Percentiles rank a stretch among this genome's conserved stretches.
Evolutionary conservation across 2,888 invertebrate genomes (phyloP).

Genomic region (Andrena chrysosceles): DNA sequence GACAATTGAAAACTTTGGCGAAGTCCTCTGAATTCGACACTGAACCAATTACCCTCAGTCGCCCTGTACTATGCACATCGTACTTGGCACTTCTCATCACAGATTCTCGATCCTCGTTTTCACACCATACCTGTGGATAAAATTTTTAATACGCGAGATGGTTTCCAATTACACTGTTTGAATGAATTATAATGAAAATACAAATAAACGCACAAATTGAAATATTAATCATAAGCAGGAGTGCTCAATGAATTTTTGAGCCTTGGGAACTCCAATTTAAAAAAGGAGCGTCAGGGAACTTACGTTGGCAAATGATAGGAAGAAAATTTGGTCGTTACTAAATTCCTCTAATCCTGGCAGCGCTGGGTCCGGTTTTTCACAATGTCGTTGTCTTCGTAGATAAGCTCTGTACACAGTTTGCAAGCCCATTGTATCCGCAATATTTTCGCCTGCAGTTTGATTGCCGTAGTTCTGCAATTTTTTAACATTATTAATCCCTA

Average conservation of each 20-base stretch:
- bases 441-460: conserved; percentile 93
- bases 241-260: background rate
- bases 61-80: conserved; percentile 48
- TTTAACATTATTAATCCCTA: background rate
- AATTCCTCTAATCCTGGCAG: conserved; percentile 81
- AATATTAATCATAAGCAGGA: background rate
- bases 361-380: conserved; percentile 29
- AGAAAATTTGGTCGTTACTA: conserved; percentile 82
- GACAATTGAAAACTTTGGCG: conserved; percentile 61
- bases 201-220: no score
- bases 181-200: no score
- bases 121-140: conserved; percentile 59
- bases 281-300: conserved; percentile 8
- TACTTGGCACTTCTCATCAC: rapidly evolving
- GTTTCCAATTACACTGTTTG: background rate
- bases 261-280: background rate
- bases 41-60: conserved; percentile 54
- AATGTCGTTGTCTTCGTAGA: conserved; percentile 64
- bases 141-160: background rate
- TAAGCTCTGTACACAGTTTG: conserved; percentile 91
- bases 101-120: background rate
- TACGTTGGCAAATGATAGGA: conserved; percentile 83
- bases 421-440: conserved; percentile 94
- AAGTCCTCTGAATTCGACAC: conserved; percentile 60
- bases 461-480: conserved; percentile 86